These are phyloP conservation scores for Deilephila porcellus DNA, from an alignment of 2,888 invertebrate genomes.

Conservation along the genomic window DNA sequence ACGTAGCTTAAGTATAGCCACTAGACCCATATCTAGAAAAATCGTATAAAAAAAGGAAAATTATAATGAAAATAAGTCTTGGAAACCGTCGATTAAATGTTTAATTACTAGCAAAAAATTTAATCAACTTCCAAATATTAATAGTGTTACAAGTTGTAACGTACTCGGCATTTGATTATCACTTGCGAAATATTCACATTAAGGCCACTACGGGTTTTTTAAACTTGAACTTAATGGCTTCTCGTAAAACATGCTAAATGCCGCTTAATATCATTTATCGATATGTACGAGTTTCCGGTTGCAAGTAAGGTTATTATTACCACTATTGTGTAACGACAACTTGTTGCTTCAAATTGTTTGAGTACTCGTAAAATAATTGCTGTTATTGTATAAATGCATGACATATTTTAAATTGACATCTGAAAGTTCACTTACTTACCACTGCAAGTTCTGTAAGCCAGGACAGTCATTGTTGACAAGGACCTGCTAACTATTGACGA, in stretches of 20 bases:
- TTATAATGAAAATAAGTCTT: too few species aligned
- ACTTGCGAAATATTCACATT: slow-evolving; percentile 2
- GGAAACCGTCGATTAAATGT: too few species aligned
- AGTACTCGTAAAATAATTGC: not conserved
- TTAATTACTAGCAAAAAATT: too few species aligned
- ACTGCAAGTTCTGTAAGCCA: too few species aligned
- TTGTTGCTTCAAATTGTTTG: not conserved
- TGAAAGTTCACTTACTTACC: too few species aligned
- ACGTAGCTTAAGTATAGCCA: too few species aligned
- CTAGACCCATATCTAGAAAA: too few species aligned
- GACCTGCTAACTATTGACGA: too few species aligned
- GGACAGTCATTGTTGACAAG: too few species aligned
- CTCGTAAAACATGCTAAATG: slow-evolving; percentile 36
- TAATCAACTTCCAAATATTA: not conserved
- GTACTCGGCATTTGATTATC: slow-evolving; percentile 26
- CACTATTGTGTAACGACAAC: slow-evolving; percentile 9
- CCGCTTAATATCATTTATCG: slow-evolving; percentile 30
- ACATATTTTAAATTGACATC: too few species aligned
- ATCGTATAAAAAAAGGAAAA: too few species aligned
- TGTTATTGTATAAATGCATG: not conserved
- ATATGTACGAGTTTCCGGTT: slow-evolving; percentile 33
- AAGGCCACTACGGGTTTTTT: not conserved
- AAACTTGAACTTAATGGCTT: slow-evolving; percentile 25
- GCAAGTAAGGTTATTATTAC: not conserved
- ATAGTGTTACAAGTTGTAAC: not conserved